Conservation (phyloP, 2,797 vertebrate species). For the Prunella strophiata region DNA sequence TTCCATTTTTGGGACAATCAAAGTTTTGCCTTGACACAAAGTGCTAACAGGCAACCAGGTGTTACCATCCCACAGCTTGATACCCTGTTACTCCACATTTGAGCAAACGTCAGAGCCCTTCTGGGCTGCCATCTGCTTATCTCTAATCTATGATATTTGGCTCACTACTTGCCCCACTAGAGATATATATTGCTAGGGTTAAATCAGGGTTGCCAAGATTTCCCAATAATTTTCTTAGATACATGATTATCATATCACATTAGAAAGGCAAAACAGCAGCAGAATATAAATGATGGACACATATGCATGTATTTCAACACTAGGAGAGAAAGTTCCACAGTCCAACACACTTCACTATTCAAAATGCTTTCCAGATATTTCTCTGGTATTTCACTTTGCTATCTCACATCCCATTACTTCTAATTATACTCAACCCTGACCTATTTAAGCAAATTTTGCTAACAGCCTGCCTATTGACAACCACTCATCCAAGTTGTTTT, state of each 20-base stretch:
- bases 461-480: conserved; percentile 7
- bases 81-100: conserved; percentile 46
- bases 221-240: conserved; percentile 41
- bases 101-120: conserved; percentile 53
- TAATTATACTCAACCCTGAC: conserved; percentile 33
- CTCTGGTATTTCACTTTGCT: background rate
- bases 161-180: background rate
- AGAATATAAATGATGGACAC: conserved; percentile 29
- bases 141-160: conserved; percentile 23
- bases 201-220: background rate
- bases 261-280: conserved; percentile 28
- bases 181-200: background rate
- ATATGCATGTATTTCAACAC: conserved; percentile 46
- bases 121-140: conserved; percentile 58
- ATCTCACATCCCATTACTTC: conserved; percentile 19
- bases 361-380: conserved; percentile 26
- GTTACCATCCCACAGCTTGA: conserved; percentile 41
- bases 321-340: conserved; percentile 23
- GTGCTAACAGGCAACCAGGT: conserved; percentile 38
- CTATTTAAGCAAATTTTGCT: conserved; percentile 18
- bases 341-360: conserved; percentile 19
- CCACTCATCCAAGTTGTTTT: background rate
- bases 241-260: conserved; percentile 31
- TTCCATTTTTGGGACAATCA: conserved; percentile 26
- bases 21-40: conserved; percentile 49